Evolutionary conservation across 2,888 invertebrate genomes (phyloP).

Genomic region (Cephus pygmeus): DNA sequence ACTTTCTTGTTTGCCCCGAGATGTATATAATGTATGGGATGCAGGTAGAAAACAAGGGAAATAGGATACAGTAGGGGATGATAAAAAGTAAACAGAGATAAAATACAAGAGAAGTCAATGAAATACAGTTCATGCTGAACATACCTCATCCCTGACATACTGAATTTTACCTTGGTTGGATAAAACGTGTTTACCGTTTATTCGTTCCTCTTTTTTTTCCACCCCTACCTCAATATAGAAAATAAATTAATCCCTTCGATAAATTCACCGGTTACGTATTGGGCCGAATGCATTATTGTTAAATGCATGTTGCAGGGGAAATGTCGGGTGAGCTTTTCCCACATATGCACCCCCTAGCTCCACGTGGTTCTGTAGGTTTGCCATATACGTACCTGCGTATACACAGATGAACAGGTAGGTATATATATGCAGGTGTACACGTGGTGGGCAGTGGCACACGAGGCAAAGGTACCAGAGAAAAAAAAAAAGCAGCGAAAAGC

Average conservation of each 20-base stretch:
- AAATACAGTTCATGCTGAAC: neutral
- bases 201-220: neutral
- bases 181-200: neutral
- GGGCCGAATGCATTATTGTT: neutral
- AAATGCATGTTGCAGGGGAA: neutral
- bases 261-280: neutral
- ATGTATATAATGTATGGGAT: neutral
- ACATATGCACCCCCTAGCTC: neutral
- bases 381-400: neutral
- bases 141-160: neutral
- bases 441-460: neutral
- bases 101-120: neutral
- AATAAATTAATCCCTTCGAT: conserved; percentile 2
- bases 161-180: neutral
- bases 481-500: neutral
- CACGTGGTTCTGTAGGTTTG: neutral
- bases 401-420: too few relatives aligned
- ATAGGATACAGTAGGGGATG: neutral
- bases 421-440: neutral
- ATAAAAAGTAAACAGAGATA: neutral
- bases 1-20: neutral
- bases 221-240: neutral
- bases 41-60: neutral
- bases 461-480: neutral
- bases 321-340: neutral